Base-by-base conservation (phyloP, 2,888 invertebrate species). In the Nomada flava region DNA sequence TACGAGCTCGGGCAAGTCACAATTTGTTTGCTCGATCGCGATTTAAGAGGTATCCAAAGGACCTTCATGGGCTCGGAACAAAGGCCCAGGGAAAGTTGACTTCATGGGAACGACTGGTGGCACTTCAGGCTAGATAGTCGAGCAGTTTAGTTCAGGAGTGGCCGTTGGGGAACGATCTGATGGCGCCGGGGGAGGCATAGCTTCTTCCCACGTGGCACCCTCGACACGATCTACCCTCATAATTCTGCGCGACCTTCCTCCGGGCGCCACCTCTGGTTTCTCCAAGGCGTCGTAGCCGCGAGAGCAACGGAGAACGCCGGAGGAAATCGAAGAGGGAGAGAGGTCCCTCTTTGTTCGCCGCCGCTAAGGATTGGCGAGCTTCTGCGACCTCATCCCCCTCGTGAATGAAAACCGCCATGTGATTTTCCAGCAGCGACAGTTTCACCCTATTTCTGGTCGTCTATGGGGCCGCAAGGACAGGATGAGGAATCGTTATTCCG, bases 131-230 rank as follows among this genome's bases (percentile, higher is more conserved):
- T 71, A 78, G 87, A 84, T 89, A 90, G 91, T 82, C 86, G 89
- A 90, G 91, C 90, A 92, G 93, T 92, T 93, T 93, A 92, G 93
- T 92, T 91, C 89, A 77, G 87, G 91, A 93, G 92, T 92, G 91
- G 91, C 89, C 93, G 89, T 93, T 92, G 88, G 93, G 93, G 93
- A 93, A 90, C 93, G 91, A 93, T 93, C 91, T 89, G 89, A 88
- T 78, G 89, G 91, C 91, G 90, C 90, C 93, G 91, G 85, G 93
- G 93, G 93, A 93, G 91, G 90, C 92, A 92, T 93, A 92, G 92
- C 91, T 93, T 90, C 92, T 91, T 92, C 90, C 92, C 92, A 91
- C 91, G 91, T 91, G 91, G 91, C 90, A 89, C 89, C 88, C 83
- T 82, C 86, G 86, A 86, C 91, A 91, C 90, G 90, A 84, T 92